Evolutionary conservation across 2,797 vertebrate genomes (phyloP).

Genomic region (Enteromius treurensis): DNA sequence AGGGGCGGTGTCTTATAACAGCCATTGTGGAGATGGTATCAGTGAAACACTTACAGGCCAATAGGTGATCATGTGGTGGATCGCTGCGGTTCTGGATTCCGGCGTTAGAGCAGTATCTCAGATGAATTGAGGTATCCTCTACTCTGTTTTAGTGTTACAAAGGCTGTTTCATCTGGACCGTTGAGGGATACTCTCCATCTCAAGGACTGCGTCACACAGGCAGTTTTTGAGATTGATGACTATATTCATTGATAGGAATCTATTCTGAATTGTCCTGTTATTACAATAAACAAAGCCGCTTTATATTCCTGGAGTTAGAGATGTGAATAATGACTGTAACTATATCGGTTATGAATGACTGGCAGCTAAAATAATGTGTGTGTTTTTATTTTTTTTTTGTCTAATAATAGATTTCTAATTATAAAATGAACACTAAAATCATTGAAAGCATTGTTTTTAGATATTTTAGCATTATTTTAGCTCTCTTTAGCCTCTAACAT

Average conservation of each 20-base stretch:
- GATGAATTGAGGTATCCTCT: slow-evolving; percentile 32
- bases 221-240: background rate
- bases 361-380: background rate
- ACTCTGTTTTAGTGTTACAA: background rate
- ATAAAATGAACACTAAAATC: background rate
- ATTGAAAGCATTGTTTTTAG: background rate
- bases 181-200: background rate
- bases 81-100: slow-evolving; percentile 11
- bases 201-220: background rate
- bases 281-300: background rate
- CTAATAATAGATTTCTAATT: too few species aligned
- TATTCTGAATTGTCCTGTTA: background rate
- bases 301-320: background rate
- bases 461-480: background rate
- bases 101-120: slow-evolving; percentile 10
- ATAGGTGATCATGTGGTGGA: slow-evolving; percentile 44
- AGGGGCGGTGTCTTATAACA: slow-evolving; percentile 47
- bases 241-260: background rate
- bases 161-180: slow-evolving; percentile 5
- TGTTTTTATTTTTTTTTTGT: background rate
- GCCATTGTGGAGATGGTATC: slow-evolving; percentile 34
- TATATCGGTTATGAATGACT: background rate
- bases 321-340: background rate
- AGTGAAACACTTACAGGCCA: slow-evolving; percentile 42
- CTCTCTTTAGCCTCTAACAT: background rate